Evolutionary conservation across 2,113 vertebrate species (phyloP), one percentile per base, ranked within the genome.

Genomic region (Syngnathus typhle): DNA sequence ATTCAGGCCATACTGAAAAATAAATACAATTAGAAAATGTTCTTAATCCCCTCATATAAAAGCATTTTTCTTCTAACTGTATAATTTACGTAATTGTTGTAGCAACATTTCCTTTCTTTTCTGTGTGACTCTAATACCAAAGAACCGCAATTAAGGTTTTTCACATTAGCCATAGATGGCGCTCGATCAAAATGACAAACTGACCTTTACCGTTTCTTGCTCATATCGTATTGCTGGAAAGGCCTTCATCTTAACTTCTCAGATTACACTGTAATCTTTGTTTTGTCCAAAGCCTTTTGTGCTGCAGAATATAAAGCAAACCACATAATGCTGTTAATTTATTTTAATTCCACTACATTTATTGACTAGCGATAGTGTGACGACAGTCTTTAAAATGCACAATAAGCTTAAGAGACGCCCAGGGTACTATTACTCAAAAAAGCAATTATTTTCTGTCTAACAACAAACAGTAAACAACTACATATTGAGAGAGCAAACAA

Each of bases 351-450:
- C n/a, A 23, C 12, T 43, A 2, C 8, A 41, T 62, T 23, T 62
- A 62, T 62, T 44, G 41, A 62, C 60, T 27, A 44, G 11, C 27
- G 18, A 16, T 43, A 39, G 15, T 47, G 11, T 44, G 44, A 62
- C 13, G 18, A 21, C 23, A 16, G 60, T 37, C 39, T 62, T 62
- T 41, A 62, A 62, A 62, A 62, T 62, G 60, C 39, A 44, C 60
- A 15, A 44, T 62, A 23, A 21, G 41, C 23, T 43, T 39, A 62
- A 64, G 62, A 44, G 63, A 43, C 64, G 72, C 67, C 74, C 74
- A 36, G 59, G 64, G 69, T 68, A 82, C 68, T 70, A 60, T 62
- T 74, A 67, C 61, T 38, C 64, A 62, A 27, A 16, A 44, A 44
- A 44, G 23, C 23, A 27, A 41, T 62, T 44, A 41, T 21, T 16